phyloP scores from a whole-genome alignment of 2,797 vertebrate species.

The Pangasius mekongensis region DNA sequence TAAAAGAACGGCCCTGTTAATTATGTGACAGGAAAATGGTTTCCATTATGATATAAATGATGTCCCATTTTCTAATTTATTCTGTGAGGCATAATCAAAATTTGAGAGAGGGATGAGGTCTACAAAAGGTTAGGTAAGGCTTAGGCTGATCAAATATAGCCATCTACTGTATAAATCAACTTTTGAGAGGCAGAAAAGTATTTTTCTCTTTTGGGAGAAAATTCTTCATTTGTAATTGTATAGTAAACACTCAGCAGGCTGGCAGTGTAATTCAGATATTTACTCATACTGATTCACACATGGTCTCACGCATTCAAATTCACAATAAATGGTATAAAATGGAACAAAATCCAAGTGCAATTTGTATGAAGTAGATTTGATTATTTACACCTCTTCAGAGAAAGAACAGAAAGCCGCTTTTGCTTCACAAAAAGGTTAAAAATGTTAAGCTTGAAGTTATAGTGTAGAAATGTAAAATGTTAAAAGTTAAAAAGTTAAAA shows the following conservation, averaged over 20 bases:
- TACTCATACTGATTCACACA: neutral
- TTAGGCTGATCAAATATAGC: constrained; percentile 18
- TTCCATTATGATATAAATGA: constrained; percentile 62
- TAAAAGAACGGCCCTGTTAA: constrained; percentile 57
- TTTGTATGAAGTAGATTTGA: neutral
- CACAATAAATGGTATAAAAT: neutral
- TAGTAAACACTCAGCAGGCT: neutral
- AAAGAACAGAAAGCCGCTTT: neutral
- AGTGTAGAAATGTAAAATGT: no score
- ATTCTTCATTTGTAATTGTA: neutral
- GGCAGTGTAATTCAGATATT: neutral
- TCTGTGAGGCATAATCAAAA: constrained; percentile 43
- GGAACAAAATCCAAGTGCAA: neutral
- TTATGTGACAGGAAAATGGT: constrained; percentile 57
- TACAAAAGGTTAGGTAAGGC: constrained; percentile 21
- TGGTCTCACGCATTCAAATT: neutral
- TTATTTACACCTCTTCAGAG: neutral
- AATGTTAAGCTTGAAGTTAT: no score
- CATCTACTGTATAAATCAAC: neutral
- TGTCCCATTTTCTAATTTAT: constrained; percentile 53
- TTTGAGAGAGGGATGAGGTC: constrained; percentile 17
- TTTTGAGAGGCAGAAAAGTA: neutral
- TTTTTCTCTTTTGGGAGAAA: neutral
- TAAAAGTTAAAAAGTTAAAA: no score
- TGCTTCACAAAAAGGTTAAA: no score